Percentiles rank a stretch among this genome's conserved stretches.
phyloP scores from a whole-genome alignment of 2,888 invertebrate genomes.

The Drosophila macrospina region DNA sequence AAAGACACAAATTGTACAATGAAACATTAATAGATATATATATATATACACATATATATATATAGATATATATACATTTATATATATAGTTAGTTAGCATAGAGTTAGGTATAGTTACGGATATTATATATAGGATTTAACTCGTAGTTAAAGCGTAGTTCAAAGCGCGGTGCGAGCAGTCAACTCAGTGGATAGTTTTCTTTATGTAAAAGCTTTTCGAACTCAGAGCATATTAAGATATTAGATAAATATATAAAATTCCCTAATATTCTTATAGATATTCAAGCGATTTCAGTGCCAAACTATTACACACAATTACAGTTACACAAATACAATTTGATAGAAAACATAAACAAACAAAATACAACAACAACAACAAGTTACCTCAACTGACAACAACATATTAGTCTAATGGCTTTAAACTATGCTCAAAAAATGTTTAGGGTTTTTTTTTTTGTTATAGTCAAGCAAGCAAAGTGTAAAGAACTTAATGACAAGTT shows the following conservation, averaged over 20 bases:
- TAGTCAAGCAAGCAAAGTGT: conserved; percentile 36
- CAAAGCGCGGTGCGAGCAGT: conserved; percentile 51
- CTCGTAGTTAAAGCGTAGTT: conserved; percentile 6
- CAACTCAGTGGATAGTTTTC: conserved; percentile 77
- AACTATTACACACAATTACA: conserved; percentile 34
- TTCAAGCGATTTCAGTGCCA: conserved; percentile 56
- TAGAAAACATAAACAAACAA: background rate
- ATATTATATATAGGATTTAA: conserved; percentile 30
- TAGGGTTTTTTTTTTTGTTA: conserved; percentile 17
- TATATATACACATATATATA: conserved; percentile 2
- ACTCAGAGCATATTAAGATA: conserved; percentile 68
- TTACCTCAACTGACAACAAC: conserved; percentile 79
- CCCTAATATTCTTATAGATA: conserved; percentile 20
- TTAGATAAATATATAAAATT: conserved; percentile 13
- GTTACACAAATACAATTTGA: conserved; percentile 32
- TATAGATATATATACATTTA: background rate
- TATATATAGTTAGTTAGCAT: conserved; percentile 35
- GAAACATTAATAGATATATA: conserved; percentile 45
- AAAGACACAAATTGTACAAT: conserved; percentile 76
- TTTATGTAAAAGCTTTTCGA: conserved; percentile 62
- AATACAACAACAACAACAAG: conserved; percentile 60
- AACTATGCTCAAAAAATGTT: conserved; percentile 56
- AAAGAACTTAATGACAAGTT: conserved; percentile 33
- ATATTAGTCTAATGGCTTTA: conserved; percentile 56
- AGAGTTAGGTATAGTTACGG: conserved; percentile 31